Evolutionary conservation across 1,140 invertebrate species (phyloP), one percentile per base, ranked within the genome.

Genomic region (Ditylenchus dipsaci): DNA sequence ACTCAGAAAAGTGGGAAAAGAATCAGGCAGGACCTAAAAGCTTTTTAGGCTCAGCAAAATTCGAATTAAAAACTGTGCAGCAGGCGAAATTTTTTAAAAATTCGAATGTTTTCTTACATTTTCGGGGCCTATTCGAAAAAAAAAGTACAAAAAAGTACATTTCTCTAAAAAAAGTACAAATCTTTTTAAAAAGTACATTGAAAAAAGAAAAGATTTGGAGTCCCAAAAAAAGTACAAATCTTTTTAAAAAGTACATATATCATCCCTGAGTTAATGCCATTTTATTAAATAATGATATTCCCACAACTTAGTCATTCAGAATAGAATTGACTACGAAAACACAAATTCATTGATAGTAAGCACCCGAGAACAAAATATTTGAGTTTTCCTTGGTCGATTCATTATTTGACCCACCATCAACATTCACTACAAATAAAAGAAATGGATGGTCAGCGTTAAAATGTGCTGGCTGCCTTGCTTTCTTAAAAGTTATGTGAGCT

Each of bases 381-480:
- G 15, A 38, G 33, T 38, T 38, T 3, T 38, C 15, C 49, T 53
- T 15, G 15, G 49, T 17, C 1, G 11, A 5, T 5, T 38, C 33
- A 38, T 38, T 38, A 5, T 38, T 3, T 38, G 33, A 5, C 11
- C 33, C 42, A 49, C 27, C 56, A 33, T 38, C 58, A 45, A 17
- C 30, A 17, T 38, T 43, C 19, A 68, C 45, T 38, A 68, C 8
- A 19, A 68, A 61, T 21, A 38, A 53, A 15, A 53, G n/a, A 60
- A 70, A 70, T 8, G 68, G 66, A 59, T 58, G 68, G 11, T 69
- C 56, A 45, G 68, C 68, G 38, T 58, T 11, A 45, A 70, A 70
- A 27, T 69, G 9, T 19, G 1, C 19, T 19, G 59, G n/a, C 21
- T 1, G 23, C 8, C 9, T n/a, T 19, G 29, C 19, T 19, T 43